Conservation (phyloP, 2,888 invertebrate species). For the Cenopis cana region DNA sequence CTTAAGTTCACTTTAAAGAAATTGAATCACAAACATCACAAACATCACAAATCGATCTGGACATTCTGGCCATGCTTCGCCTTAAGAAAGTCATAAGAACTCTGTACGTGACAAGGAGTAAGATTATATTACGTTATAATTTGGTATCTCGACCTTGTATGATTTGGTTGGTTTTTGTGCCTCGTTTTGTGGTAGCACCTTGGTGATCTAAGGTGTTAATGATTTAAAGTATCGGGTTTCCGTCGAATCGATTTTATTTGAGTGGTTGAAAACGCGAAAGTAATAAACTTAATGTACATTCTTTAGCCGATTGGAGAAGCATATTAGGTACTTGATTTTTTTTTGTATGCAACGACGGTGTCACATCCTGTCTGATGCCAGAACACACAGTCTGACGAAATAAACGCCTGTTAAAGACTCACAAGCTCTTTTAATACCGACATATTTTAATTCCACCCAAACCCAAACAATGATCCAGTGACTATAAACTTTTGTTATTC, state of each 20-base stretch:
- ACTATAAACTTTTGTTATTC: background rate
- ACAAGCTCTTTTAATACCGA: no score
- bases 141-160: constrained; percentile 13
- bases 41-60: background rate
- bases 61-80: background rate
- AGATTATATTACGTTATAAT: constrained; percentile 4
- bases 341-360: background rate
- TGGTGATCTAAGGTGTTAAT: background rate
- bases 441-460: no score
- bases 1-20: background rate
- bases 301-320: background rate
- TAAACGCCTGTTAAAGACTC: no score
- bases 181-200: background rate
- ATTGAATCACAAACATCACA: background rate
- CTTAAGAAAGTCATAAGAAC: no score
- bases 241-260: background rate
- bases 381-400: no score
- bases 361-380: background rate
- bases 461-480: background rate
- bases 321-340: background rate
- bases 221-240: constrained; percentile 5
- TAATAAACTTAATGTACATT: background rate
- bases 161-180: background rate
- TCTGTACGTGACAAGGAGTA: constrained; percentile 3
- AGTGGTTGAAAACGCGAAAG: background rate